Percentiles rank a stretch among this genome's conserved stretches.
Conservation (phyloP, 1,140 invertebrate species). For the Halictus rubicundus region DNA sequence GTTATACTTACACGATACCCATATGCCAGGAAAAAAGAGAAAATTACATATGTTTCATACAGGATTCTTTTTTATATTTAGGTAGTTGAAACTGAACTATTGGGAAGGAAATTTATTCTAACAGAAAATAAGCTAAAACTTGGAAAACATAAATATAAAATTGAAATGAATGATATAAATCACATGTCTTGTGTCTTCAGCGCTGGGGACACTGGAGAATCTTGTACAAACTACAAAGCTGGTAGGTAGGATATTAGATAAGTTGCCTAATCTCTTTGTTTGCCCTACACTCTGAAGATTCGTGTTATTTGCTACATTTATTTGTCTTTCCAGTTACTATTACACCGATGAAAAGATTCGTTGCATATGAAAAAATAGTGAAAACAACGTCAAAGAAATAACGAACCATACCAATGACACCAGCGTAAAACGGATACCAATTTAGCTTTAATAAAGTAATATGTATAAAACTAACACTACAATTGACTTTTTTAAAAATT, state of each 20-base stretch:
- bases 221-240: neutral
- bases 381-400: neutral
- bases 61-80: neutral
- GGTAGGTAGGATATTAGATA: constrained; percentile 13
- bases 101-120: constrained; percentile 5
- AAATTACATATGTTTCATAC: too few species aligned
- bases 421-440: neutral
- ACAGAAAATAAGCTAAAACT: constrained; percentile 18
- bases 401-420: neutral
- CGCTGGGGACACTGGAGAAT: neutral
- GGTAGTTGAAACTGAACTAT: constrained; percentile 3
- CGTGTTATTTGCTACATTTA: neutral
- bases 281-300: neutral
- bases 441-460: neutral
- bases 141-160: constrained; percentile 22
- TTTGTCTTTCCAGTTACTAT: constrained; percentile 24
- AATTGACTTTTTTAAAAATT: too few species aligned
- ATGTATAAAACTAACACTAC: too few species aligned
- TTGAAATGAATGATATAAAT: neutral
- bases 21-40: neutral
- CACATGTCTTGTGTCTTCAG: constrained; percentile 2
- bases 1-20: neutral
- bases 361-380: neutral
- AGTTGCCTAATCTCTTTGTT: neutral
- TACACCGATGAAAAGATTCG: neutral